Base-by-base conservation (phyloP, 2,888 invertebrate genomes). In the Crocallis elinguaria region DNA sequence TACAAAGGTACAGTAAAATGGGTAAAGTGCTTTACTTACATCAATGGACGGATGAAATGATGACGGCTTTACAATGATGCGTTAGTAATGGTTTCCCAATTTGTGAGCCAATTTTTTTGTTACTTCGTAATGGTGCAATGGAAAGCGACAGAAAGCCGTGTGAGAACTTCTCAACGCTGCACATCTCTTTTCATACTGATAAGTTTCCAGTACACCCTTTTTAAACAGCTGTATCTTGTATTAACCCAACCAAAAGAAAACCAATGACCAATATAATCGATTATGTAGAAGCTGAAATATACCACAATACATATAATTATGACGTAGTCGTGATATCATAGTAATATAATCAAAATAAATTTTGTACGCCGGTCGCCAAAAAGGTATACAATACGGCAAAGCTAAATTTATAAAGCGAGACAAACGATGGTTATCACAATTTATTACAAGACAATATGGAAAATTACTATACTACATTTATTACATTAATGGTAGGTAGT, bases 181-280 rank as follows among this genome's bases (percentile, higher is more conserved):
- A 76, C 82, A 65, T 81, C 84, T 75, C 78, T 75, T 74, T 67
- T 76, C 66, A 71, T 77, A 86, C 86, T 85, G 84, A 88, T 88
- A 87, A 88, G 85, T 89, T 91, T 90, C 90, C 90, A 89, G 78
- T 88, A 88, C 90, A 91, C 90, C 87, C 79, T 83, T 80, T 82
- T 81, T 83, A 75, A 79, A 88, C 87, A 90, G 89, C 88, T 91
- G 91, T 91, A 91, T 91, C 91, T 91, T 91, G 91, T 90, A 91
- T 91, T 90, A 90, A 90, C 90, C 90, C 89, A 91, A 91, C 89
- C 89, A 84, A 90, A 90, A 90, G 89, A 89, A 87, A 88, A 90
- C 88, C 89, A 91, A 89, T 85, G 86, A 89, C 86, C 87, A 80
- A 87, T 84, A 86, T 77, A 83, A 86, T 86, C 88, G 84, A 84